Conservation (phyloP, 2,797 vertebrate species). For the Oryzias dopingdopingensis region DNA sequence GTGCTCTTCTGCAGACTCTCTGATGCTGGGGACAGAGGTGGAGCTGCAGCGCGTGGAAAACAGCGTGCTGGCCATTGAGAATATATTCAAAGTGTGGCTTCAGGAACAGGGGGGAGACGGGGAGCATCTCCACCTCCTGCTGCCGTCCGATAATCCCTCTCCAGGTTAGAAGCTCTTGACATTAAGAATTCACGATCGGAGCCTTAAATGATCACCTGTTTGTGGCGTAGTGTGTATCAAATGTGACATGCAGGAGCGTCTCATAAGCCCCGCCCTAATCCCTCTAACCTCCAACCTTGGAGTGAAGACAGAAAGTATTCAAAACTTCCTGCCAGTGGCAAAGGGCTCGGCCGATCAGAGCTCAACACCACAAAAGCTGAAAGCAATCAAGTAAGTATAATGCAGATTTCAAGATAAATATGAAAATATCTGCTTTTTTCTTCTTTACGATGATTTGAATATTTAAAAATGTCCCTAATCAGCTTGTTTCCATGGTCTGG, state of each 20-base stretch:
- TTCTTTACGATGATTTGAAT: background rate
- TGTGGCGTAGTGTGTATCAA: constrained; percentile 83
- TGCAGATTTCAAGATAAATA: background rate
- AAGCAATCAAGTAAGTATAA: constrained; percentile 81
- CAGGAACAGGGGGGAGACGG: constrained; percentile 82
- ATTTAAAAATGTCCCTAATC: background rate
- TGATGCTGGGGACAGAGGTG: constrained; percentile 81
- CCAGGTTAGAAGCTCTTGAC: constrained; percentile 37
- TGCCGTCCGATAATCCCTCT: constrained; percentile 68
- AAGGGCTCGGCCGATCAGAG: constrained; percentile 70
- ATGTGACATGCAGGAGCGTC: constrained; percentile 90
- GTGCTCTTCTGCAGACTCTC: constrained; percentile 63
- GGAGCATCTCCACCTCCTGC: constrained; percentile 89
- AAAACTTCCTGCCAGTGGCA: constrained; percentile 69
- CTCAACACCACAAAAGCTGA: constrained; percentile 68
- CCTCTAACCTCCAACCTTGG: constrained; percentile 61
- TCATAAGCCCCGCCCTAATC: constrained; percentile 86
- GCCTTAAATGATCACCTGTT: background rate
- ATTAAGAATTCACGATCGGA: background rate
- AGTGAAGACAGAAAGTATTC: constrained; percentile 69
- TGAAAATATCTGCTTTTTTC: background rate
- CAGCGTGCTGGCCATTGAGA: constrained; percentile 83
- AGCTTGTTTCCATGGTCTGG: background rate
- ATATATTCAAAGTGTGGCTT: constrained; percentile 89
- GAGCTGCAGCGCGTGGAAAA: constrained; percentile 85